Conservation (phyloP, 2,113 vertebrate species). For the Pseudolaguvia tuberculata region DNA sequence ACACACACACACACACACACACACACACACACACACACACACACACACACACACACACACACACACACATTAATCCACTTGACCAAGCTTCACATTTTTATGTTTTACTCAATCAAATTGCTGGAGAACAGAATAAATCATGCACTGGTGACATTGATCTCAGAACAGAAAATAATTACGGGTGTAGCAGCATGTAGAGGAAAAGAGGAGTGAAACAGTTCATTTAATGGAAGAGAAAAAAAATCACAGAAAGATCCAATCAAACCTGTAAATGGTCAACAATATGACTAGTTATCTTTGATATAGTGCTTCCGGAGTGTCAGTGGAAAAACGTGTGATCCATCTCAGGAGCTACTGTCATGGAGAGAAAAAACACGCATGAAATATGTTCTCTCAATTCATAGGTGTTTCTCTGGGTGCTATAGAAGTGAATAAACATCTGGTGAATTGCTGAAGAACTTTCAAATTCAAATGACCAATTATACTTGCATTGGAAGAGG, state of each 20-base stretch:
- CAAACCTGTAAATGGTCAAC: constrained; percentile 28
- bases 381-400: neutral
- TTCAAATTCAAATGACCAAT: constrained; percentile 6
- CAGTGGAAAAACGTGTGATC: constrained; percentile 18
- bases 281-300: constrained; percentile 11
- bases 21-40: too few species aligned
- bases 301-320: constrained; percentile 3
- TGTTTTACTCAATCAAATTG: constrained; percentile 15
- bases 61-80: constrained; percentile 6
- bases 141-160: constrained; percentile 15
- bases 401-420: too few species aligned
- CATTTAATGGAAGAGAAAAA: constrained; percentile 12
- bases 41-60: too few species aligned
- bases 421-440: neutral
- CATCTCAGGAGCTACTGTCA: neutral
- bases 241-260: constrained; percentile 23
- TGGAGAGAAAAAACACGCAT: neutral
- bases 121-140: constrained; percentile 6
- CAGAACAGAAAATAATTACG: constrained; percentile 39
- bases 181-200: constrained; percentile 19
- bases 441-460: neutral
- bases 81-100: neutral
- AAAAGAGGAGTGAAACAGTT: neutral
- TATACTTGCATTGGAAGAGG: neutral
- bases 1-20: too few species aligned